Conservation (phyloP, 2,113 vertebrate species). For the Cromileptes altivelis region DNA sequence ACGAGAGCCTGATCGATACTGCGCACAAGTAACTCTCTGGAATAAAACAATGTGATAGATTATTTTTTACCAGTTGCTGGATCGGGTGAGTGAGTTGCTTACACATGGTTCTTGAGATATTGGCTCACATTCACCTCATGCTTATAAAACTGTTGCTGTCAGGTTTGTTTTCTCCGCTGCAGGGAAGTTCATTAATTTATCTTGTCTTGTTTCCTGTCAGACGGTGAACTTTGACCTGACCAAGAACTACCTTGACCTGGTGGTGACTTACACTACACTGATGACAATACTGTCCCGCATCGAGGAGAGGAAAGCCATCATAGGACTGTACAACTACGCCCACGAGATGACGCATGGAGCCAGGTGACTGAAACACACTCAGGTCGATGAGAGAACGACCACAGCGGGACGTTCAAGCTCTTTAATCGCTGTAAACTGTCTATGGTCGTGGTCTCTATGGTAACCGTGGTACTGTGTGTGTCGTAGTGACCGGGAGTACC, state of each 20-base stretch:
- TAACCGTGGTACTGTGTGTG: slow-evolving; percentile 5
- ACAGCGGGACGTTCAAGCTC: too few species aligned
- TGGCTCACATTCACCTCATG: too few species aligned
- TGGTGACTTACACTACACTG: slow-evolving; percentile 97
- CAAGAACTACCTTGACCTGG: slow-evolving; percentile 97
- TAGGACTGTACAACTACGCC: slow-evolving; percentile 98
- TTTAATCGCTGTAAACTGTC: background rate
- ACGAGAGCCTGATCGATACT: too few species aligned
- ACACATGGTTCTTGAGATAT: too few species aligned
- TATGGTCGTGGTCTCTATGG: background rate
- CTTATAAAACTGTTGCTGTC: too few species aligned
- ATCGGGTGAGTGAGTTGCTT: too few species aligned
- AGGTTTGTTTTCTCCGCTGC: too few species aligned
- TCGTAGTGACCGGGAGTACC: slow-evolving; percentile 96
- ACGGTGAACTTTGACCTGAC: slow-evolving; percentile 99
- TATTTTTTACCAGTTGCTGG: too few species aligned
- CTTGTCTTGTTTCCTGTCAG: slow-evolving; percentile 72
- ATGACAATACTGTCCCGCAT: slow-evolving; percentile 98
- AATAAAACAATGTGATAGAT: too few species aligned
- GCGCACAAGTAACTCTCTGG: too few species aligned
- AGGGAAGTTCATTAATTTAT: too few species aligned
- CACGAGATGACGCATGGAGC: slow-evolving; percentile 99
- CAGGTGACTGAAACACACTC: slow-evolving; percentile 85
- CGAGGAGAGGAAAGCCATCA: slow-evolving; percentile 98
- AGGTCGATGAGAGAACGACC: background rate